Conservation (phyloP, 1,140 invertebrate species). For the Ctenoplectra terminalis region DNA sequence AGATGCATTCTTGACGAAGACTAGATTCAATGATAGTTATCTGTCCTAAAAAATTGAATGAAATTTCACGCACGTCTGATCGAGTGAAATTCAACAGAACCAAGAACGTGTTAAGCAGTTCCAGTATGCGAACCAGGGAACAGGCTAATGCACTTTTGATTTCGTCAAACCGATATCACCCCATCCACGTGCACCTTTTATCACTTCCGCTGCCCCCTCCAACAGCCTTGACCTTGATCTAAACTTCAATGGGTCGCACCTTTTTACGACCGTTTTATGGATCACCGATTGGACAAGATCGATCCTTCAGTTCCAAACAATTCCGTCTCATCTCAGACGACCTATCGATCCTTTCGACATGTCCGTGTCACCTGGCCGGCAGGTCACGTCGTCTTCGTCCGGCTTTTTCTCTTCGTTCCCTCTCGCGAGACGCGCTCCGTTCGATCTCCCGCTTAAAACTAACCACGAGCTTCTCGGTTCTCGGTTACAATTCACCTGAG, state of each 20-base stretch:
- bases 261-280: neutral
- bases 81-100: neutral
- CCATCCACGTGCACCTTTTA: slow-evolving; percentile 49
- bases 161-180: slow-evolving; percentile 35
- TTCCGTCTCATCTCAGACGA: slow-evolving; percentile 28
- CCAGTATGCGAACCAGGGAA: slow-evolving; percentile 30
- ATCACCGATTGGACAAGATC: neutral
- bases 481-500: slow-evolving; percentile 77
- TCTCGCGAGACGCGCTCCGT: slow-evolving; percentile 72
- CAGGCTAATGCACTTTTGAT: slow-evolving; percentile 54
- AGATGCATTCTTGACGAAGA: slow-evolving; percentile 65
- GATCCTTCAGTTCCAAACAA: neutral
- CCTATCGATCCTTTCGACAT: neutral
- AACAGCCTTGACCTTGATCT: slow-evolving; percentile 11
- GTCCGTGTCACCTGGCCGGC: slow-evolving; percentile 6
- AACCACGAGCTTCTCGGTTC: slow-evolving; percentile 75
- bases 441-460: slow-evolving; percentile 80
- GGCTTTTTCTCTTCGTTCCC: slow-evolving; percentile 15
- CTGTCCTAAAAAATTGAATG: no score
- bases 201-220: slow-evolving; percentile 38
- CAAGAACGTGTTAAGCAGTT: neutral
- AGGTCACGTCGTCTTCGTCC: slow-evolving; percentile 9
- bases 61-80: no score
- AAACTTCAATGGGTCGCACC: neutral
- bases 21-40: no score